Percentiles rank a stretch among this genome's conserved stretches.
Evolutionary conservation across 2,113 vertebrate species (phyloP).

Genomic region (Sylvicapra grimmia): DNA sequence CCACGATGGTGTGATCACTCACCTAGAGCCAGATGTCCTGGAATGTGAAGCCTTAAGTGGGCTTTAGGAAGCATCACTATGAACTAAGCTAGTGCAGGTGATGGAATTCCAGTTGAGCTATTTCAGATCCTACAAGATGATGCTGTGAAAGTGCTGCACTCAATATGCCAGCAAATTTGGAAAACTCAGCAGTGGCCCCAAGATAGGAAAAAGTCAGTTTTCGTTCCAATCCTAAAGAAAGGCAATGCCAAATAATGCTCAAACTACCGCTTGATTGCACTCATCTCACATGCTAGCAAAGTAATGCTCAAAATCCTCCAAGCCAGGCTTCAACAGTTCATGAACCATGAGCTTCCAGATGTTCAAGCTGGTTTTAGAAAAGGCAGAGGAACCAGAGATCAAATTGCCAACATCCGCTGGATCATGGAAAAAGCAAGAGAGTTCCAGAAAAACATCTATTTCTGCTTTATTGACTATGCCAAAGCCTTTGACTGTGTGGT

Average conservation of each 20-base stretch:
- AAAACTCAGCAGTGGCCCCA: neutral
- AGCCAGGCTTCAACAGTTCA: neutral
- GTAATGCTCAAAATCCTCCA: neutral
- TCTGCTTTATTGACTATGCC: neutral
- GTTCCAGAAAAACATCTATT: neutral
- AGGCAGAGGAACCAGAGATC: neutral
- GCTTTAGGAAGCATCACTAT: neutral
- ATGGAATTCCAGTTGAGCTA: neutral
- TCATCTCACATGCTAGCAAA: neutral
- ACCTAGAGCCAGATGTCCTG: neutral
- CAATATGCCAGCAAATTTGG: neutral
- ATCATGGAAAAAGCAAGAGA: rapidly evolving
- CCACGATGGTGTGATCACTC: neutral
- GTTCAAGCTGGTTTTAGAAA: neutral
- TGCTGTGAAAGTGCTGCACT: neutral
- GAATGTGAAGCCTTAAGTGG: neutral
- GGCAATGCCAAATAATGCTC: neutral
- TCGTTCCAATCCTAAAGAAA: neutral
- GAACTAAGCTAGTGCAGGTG: neutral
- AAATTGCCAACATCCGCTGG: neutral
- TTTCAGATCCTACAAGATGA: neutral
- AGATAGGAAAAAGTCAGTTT: neutral
- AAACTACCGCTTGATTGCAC: neutral
- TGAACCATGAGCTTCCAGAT: neutral
- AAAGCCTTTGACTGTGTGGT: neutral